Evolutionary conservation across 2,113 vertebrate genomes (phyloP).

Genomic region (Gambusia holbrooki): DNA sequence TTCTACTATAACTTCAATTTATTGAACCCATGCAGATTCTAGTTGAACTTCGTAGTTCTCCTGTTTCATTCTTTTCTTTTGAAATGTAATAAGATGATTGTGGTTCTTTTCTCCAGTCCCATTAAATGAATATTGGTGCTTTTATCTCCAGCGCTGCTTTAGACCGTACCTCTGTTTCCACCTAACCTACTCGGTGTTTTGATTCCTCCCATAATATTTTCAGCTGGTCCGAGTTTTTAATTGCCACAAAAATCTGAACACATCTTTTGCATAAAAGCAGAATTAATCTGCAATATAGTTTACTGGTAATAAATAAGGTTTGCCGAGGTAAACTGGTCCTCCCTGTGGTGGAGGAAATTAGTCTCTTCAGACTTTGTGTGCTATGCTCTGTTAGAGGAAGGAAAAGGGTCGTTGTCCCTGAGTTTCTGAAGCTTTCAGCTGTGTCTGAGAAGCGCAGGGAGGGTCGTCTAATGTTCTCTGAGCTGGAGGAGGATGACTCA

Average conservation of each 20-base stretch:
- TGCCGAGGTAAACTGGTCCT: not conserved
- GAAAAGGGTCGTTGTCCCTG: constrained; percentile 17
- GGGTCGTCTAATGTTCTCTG: constrained; percentile 46
- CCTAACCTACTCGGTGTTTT: constrained; percentile 38
- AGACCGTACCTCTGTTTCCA: constrained; percentile 27
- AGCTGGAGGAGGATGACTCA: constrained; percentile 46
- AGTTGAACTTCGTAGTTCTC: constrained; percentile 1
- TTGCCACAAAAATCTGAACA: constrained; percentile 16
- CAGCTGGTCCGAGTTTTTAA: not conserved
- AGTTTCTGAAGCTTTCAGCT: constrained; percentile 42
- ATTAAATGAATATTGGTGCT: constrained; percentile 22
- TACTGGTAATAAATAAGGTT: constrained; percentile 5
- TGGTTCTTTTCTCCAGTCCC: constrained; percentile 15
- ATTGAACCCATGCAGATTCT: not conserved
- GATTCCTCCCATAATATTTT: constrained; percentile 37
- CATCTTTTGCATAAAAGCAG: not conserved
- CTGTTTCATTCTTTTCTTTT: constrained; percentile 8
- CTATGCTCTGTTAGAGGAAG: constrained; percentile 8
- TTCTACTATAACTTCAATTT: not conserved
- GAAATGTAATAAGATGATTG: constrained; percentile 17
- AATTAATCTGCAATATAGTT: constrained; percentile 7
- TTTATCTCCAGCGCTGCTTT: constrained; percentile 12
- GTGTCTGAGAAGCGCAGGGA: constrained; percentile 35
- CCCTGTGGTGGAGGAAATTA: not conserved
- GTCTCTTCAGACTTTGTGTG: constrained; percentile 18